Conservation (phyloP, 2,113 vertebrate species). For the Eudyptes chrysolophus region DNA sequence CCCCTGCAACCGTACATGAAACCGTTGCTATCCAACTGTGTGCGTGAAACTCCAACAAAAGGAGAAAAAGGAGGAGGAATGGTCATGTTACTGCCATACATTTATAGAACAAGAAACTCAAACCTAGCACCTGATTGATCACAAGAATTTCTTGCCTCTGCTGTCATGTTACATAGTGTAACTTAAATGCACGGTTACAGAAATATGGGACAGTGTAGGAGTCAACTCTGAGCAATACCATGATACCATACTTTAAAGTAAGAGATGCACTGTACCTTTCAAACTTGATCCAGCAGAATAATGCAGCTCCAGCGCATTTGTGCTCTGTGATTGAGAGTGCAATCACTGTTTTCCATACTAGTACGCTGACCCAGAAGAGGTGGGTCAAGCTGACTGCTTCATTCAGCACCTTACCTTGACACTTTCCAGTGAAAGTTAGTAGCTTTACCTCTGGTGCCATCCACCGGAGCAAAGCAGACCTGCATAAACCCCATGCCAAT, state of each 20-base stretch:
- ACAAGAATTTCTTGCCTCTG: background rate
- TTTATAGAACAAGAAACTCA: background rate
- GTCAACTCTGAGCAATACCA: background rate
- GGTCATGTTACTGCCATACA: background rate
- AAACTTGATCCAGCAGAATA: background rate
- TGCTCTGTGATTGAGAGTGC: background rate
- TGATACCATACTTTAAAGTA: no score
- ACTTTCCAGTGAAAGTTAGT: background rate
- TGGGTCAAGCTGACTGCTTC: background rate
- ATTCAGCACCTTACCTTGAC: background rate
- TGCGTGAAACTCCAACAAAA: background rate
- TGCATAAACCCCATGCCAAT: background rate
- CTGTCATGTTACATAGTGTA: background rate
- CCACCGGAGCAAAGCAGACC: background rate
- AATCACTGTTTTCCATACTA: rapidly evolving
- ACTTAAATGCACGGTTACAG: background rate
- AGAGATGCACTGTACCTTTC: background rate
- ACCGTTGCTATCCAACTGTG: background rate
- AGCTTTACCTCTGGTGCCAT: background rate
- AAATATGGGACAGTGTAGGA: background rate
- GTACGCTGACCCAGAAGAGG: background rate
- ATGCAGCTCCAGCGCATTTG: background rate
- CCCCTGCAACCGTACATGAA: background rate
- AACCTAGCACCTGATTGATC: background rate
- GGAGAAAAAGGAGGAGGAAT: background rate